Evolutionary conservation across 1,140 invertebrate species (phyloP).

Genomic region (Zophobas atratus): DNA sequence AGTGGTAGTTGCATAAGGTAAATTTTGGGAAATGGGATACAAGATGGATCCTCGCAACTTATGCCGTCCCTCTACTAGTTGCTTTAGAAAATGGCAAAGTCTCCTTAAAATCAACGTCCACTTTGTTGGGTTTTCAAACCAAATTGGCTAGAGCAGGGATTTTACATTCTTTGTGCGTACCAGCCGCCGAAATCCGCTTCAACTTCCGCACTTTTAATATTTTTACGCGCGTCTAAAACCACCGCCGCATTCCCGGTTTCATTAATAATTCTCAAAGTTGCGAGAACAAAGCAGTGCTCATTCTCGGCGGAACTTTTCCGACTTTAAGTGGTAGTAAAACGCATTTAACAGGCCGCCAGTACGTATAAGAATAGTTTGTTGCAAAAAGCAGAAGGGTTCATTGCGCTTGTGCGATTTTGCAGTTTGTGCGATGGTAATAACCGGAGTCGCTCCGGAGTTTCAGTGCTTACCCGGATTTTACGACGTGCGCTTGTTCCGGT

Average conservation of each 20-base stretch:
- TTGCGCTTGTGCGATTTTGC: constrained; percentile 34
- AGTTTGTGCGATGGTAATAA: constrained; percentile 19
- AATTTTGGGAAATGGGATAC: no score
- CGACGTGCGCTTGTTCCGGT: constrained; percentile 20
- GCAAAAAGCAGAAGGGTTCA: constrained; percentile 21
- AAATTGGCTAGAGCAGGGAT: no score
- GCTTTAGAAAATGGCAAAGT: no score
- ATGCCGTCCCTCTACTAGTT: no score
- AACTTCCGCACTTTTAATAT: not conserved
- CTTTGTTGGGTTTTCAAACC: no score
- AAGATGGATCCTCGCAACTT: no score
- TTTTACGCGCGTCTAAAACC: not conserved
- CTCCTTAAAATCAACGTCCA: no score
- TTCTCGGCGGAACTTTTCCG: constrained; percentile 1
- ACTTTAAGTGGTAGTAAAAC: constrained; percentile 25
- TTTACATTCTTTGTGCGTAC: not conserved
- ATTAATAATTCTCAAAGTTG: constrained; percentile 19
- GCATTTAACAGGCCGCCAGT: constrained; percentile 9
- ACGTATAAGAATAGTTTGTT: constrained; percentile 24
- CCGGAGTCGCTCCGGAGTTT: constrained; percentile 10
- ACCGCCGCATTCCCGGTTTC: not conserved
- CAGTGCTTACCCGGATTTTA: constrained; percentile 35
- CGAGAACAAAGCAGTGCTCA: constrained; percentile 21
- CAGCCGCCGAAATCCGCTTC: not conserved
- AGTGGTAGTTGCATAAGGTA: no score